phyloP scores from a whole-genome alignment of 2,888 invertebrate species.

The Neoitamus cyanurus region DNA sequence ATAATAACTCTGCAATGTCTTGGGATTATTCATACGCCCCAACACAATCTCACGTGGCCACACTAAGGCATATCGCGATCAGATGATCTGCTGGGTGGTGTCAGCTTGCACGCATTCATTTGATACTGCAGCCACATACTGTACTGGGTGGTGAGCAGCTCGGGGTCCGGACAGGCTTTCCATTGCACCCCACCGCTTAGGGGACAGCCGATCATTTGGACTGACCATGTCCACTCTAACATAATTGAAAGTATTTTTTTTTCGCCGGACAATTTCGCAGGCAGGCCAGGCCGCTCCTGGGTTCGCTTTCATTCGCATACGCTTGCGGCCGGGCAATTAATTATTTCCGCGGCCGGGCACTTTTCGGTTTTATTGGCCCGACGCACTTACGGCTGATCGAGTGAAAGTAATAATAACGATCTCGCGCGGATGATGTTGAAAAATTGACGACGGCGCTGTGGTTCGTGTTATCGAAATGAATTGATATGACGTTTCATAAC shows the following conservation, averaged over 20 bases:
- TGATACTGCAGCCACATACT: background rate
- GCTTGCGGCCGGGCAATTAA: background rate
- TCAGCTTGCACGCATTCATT: background rate
- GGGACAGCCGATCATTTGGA: slow-evolving; percentile 29
- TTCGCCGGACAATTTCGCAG: background rate
- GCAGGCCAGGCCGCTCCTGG: background rate
- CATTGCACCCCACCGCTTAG: background rate
- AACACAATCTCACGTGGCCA: background rate
- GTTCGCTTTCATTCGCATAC: background rate
- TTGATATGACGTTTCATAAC: background rate
- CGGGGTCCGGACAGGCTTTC: background rate
- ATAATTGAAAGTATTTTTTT: slow-evolving; percentile 9
- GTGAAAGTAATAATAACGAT: slow-evolving; percentile 35
- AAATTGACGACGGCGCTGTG: background rate
- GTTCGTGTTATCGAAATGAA: slow-evolving; percentile 14
- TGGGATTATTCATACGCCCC: background rate
- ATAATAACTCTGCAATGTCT: background rate
- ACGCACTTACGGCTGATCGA: background rate
- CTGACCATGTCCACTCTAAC: slow-evolving; percentile 24
- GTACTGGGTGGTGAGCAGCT: background rate
- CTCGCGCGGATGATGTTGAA: slow-evolving; percentile 5
- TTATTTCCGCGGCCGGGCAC: slow-evolving; percentile 6
- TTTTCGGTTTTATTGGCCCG: slow-evolving; percentile 23
- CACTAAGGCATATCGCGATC: slow-evolving; percentile 9
- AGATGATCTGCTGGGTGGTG: background rate